Conservation (phyloP, 2,888 invertebrate species). For the Agonum fuliginosum region DNA sequence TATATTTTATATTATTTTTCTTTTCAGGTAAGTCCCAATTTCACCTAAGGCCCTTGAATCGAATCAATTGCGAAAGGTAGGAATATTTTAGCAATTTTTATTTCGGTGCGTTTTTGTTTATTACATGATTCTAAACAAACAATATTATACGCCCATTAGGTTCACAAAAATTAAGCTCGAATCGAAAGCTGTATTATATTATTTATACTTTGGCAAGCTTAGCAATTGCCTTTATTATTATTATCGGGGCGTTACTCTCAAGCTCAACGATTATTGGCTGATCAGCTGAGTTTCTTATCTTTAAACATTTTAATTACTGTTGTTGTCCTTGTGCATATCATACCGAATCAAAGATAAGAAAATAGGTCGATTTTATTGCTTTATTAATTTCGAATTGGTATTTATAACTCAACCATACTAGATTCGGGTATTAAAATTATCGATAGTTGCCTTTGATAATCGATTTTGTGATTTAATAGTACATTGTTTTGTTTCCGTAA, state of each 20-base stretch:
- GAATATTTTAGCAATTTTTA: too few relatives aligned
- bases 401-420: neutral
- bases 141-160: too few relatives aligned
- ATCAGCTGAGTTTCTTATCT: neutral
- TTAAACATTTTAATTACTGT: slow-evolving; percentile 3
- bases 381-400: neutral
- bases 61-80: neutral
- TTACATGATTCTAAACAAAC: too few relatives aligned
- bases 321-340: slow-evolving; percentile 17
- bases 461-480: neutral
- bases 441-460: neutral
- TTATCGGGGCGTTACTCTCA: too few relatives aligned
- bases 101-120: too few relatives aligned
- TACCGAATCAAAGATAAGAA: slow-evolving; percentile 1
- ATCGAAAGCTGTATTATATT: too few relatives aligned
- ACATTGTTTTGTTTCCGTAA: neutral
- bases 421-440: too few relatives aligned
- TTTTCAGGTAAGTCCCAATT: slow-evolving; percentile 12
- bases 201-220: too few relatives aligned
- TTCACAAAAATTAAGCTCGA: too few relatives aligned
- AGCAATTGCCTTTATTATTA: too few relatives aligned
- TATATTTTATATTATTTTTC: slow-evolving; percentile 2
- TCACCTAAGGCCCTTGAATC: too few relatives aligned
- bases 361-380: slow-evolving; percentile 8
- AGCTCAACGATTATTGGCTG: neutral